Evolutionary conservation across 2,797 vertebrate genomes (phyloP), one percentile per base, ranked within the genome.

Genomic region (Pseudochirops corinnae): DNA sequence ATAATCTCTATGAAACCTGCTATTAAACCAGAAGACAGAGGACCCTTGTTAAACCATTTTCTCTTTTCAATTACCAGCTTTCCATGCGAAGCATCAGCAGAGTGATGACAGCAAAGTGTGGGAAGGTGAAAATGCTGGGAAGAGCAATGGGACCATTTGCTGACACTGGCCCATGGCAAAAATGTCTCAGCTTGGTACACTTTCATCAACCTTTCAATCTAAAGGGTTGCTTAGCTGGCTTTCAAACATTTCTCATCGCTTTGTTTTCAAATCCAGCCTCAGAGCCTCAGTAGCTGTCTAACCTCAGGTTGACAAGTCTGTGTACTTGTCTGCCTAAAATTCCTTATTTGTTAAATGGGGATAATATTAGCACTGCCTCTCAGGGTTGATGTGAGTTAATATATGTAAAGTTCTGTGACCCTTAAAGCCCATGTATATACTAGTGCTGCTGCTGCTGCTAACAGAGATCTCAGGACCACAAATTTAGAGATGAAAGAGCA

Each of bases 1-100:
- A 92, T 94, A 94, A 96, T 95, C 55, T 93, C 91, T 91, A 55
- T 95, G 92, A 96, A 87, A 74, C 91, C 96, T 90, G 50, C 3
- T 93, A 94, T 93, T 95, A 95, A 95, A 94, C 95, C 74, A 62
- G 60, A 90, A 96, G 55, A 91, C 60, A 91, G 91, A 67, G 55
- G 92, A 90, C 95, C 74, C 94, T 95, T 91, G 21, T 93, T 97
- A 96, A 97, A 93, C 52, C 90, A 96, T 74, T 91, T 91, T 91
- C 55, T 5, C 67, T 94, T 97, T 96, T 46, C 94, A 97, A 90
- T 31, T 90, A 55, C 52, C 33, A 92, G 60, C 56, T 87, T 46
- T 93, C 96, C n/a, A 91, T 29, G 74, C 21, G 26, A 39, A 87
- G 5, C 74, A 87, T 50, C 7, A 1, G 39, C 39, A 26, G 21